These are phyloP conservation scores for Tenualosa thibaudeaui DNA, from an alignment of 2,797 vertebrate genomes.

Conservation along the genomic window DNA sequence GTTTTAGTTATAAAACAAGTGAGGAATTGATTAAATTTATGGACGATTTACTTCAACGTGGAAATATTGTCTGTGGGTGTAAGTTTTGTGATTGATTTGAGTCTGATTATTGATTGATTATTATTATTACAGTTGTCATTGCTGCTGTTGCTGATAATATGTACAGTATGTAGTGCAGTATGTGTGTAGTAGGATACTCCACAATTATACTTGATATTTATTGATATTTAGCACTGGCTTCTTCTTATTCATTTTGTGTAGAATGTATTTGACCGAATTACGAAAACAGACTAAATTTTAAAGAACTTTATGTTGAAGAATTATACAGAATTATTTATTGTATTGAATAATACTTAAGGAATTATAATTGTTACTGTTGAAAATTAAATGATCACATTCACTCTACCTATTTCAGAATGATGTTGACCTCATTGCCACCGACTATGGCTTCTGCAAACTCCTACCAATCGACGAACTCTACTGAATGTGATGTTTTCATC, in stretches of 20 bases:
- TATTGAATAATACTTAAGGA: no score
- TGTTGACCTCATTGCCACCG: not conserved
- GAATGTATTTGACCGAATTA: no score
- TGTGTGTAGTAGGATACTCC: no score
- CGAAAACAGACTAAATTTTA: no score
- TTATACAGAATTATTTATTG: not conserved
- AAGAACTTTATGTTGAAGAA: not conserved
- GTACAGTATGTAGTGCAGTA: no score
- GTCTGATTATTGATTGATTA: not conserved
- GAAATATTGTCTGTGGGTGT: not conserved
- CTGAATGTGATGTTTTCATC: conserved; percentile 73
- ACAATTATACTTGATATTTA: no score
- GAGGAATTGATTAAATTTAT: no score
- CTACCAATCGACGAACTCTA: not conserved
- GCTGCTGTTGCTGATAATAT: not conserved
- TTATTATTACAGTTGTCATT: not conserved
- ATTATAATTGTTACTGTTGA: not conserved
- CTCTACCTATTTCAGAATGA: not conserved
- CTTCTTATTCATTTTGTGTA: no score
- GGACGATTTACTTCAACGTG: not conserved
- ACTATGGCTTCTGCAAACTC: not conserved
- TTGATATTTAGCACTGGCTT: no score
- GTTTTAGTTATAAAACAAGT: not conserved
- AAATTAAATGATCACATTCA: not conserved
- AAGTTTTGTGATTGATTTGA: not conserved